Evolutionary conservation across 2,888 invertebrate genomes (phyloP).

Genomic region (Therioaphis trifolii): DNA sequence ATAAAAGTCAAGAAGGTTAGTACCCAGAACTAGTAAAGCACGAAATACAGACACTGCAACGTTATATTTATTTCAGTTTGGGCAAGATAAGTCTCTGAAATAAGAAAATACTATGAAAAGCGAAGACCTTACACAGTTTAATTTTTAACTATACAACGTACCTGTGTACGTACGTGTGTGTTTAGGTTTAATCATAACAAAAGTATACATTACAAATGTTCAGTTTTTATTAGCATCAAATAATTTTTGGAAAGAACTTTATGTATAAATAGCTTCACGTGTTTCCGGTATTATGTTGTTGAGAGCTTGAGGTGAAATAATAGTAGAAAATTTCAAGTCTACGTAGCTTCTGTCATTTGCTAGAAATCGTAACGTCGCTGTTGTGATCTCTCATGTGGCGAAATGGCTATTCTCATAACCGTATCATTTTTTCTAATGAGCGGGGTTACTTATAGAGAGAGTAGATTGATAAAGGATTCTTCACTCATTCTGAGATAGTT

Average conservation of each 20-base stretch:
- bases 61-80: no score
- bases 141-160: no score
- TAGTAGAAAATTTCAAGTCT: constrained; percentile 65
- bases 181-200: no score
- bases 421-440: constrained; percentile 66
- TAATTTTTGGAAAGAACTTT: constrained; percentile 64
- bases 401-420: constrained; percentile 66
- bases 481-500: constrained; percentile 66
- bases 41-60: no score
- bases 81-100: no score
- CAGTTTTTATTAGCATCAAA: constrained; percentile 63
- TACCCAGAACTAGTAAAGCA: constrained; percentile 2
- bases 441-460: constrained; percentile 62
- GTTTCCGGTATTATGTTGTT: constrained; percentile 65
- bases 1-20: constrained; percentile 16
- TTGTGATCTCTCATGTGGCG: constrained; percentile 67
- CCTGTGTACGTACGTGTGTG: no score
- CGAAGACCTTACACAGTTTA: no score
- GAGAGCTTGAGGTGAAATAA: constrained; percentile 65
- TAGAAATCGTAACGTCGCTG: constrained; percentile 66
- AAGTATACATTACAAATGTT: no score
- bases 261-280: constrained; percentile 65
- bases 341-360: constrained; percentile 59
- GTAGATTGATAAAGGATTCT: constrained; percentile 64
- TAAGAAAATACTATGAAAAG: no score